Evolutionary conservation across 2,797 vertebrate genomes (phyloP).

Genomic region (Helostoma temminkii): DNA sequence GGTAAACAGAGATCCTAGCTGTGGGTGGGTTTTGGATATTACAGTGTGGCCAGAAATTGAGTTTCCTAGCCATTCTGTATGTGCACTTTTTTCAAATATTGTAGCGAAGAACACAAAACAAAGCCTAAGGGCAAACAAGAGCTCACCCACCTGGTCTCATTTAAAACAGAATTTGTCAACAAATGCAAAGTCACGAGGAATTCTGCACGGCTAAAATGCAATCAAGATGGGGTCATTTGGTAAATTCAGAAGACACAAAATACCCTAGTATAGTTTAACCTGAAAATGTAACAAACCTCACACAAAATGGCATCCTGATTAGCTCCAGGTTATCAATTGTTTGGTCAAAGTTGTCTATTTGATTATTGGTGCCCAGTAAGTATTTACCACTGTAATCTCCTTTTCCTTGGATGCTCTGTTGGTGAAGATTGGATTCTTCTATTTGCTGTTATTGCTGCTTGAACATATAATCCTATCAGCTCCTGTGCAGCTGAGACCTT

Average conservation of each 20-base stretch:
- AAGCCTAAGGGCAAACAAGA: background rate
- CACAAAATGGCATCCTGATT: background rate
- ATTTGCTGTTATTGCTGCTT: background rate
- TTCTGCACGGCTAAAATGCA: background rate
- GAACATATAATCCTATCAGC: constrained; percentile 11
- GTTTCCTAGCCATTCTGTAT: background rate
- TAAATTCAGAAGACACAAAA: background rate
- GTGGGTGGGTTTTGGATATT: background rate
- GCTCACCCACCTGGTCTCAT: background rate
- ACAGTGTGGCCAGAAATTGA: background rate
- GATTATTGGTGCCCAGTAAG: background rate
- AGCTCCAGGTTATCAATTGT: no score
- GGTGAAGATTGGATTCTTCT: background rate
- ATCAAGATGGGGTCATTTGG: background rate
- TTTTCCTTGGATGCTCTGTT: background rate
- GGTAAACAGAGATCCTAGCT: background rate
- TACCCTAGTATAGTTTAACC: background rate
- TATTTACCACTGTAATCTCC: background rate
- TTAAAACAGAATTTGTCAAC: constrained; percentile 1
- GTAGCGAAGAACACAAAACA: background rate
- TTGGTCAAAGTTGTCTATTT: background rate
- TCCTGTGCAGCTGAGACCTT: constrained; percentile 19
- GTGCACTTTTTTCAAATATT: background rate
- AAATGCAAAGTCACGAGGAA: constrained; percentile 1
- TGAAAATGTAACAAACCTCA: background rate